phyloP scores from a whole-genome alignment of 2,797 vertebrate species.

The Xiphorhynchus erythropygius region DNA sequence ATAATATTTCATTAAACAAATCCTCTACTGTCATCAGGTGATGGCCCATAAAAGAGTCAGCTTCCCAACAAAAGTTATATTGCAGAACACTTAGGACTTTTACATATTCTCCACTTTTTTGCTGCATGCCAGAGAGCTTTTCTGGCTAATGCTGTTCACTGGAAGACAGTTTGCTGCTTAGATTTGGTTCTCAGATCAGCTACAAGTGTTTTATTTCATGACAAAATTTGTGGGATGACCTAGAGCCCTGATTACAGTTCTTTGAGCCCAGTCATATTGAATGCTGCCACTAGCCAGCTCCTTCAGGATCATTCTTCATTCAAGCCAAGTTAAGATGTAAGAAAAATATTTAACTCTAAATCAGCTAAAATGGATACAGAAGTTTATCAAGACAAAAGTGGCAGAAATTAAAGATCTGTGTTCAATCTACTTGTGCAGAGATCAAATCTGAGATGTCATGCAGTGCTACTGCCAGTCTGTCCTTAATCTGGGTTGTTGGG shows the following conservation, averaged over 20 bases:
- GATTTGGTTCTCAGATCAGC: not conserved
- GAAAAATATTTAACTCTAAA: not conserved
- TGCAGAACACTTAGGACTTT: not conserved
- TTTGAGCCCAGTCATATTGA: not conserved
- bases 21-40: not conserved
- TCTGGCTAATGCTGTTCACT: not conserved
- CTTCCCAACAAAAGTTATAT: not conserved
- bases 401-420: not conserved
- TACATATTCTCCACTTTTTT: not conserved
- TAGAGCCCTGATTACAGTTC: not conserved
- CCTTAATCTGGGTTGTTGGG: not conserved
- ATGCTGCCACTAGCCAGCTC: accelerated
- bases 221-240: not conserved
- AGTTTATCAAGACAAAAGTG: not conserved
- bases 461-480: not conserved
- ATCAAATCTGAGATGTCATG: not conserved
- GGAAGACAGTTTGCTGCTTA: not conserved
- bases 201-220: not conserved
- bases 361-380: not conserved
- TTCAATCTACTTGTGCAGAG: not conserved
- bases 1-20: not conserved
- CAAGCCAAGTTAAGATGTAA: not conserved
- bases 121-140: not conserved
- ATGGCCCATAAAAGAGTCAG: not conserved
- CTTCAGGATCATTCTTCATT: not conserved